Base-by-base conservation (phyloP, 23 tunicate genomes). In the Corella eumyota region DNA sequence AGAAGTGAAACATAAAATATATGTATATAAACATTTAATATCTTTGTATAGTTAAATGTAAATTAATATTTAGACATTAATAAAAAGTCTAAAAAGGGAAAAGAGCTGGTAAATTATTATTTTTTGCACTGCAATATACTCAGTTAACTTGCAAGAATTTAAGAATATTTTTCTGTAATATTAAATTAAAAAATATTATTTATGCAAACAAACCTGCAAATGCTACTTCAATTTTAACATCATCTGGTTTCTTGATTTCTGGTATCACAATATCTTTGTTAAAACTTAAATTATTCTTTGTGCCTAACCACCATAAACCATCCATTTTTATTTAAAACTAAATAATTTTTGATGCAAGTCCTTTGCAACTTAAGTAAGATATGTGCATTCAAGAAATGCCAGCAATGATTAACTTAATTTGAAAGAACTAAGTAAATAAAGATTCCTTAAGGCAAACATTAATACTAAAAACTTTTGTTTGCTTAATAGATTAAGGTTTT, bases 221-320 rank as follows among this genome's bases (percentile, higher is more conserved):
- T 5, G 88, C 88, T 15, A 88, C 96, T 73, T 88, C 62, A 7
- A 88, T 68, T 55, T 72, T 78, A 3, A 88, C 88, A 45, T 72
- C 81, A 22, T 68, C 49, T 25, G 81, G 78, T 36, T 46, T 60
- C 9, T 65, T 52, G 0, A 77, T 56, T 21, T 30, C 37, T 3
- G 95, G 85, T 34, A 44, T 66, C 0, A 1, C 36, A 6, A 57
- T n/a, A 35, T 85, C 55, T 0, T 77, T 61, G 9, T 34, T 44
- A 48, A 37, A 71, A 1, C 72, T 23, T 30, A 88, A 57, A 32
- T 61, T 60, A 13, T 79, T 50, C 32, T 72, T 77, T 33, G 62
- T 35, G 13, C 88, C 96, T 22, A 50, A 27, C 81, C 87, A 88
- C 96, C 87, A 79, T 30, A 88, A 67, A 26, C 75, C 88, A 62